phyloP scores from a whole-genome alignment of 2,888 invertebrate genomes.

The Parnassius smintheus region DNA sequence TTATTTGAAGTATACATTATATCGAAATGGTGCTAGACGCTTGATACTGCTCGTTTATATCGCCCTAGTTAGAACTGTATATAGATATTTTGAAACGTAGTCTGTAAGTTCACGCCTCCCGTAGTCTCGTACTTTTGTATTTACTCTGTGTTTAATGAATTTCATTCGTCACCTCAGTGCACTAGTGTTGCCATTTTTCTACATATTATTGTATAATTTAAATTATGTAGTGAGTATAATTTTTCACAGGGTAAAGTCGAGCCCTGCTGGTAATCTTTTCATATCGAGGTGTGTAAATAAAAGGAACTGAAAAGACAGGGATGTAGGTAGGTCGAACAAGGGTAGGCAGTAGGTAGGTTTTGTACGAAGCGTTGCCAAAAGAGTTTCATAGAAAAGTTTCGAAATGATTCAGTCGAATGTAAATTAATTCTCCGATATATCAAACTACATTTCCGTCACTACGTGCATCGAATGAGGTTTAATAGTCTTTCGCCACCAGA shows the following conservation, averaged over 20 bases:
- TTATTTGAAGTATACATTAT: constrained; percentile 70
- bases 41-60: constrained; percentile 65
- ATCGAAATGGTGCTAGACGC: constrained; percentile 80
- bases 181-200: constrained; percentile 59
- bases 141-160: constrained; percentile 31
- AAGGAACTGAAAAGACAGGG: constrained; percentile 75
- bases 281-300: constrained; percentile 56
- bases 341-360: constrained; percentile 67
- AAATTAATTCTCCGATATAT: constrained; percentile 1
- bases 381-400: constrained; percentile 52
- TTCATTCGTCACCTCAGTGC: constrained; percentile 48
- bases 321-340: constrained; percentile 62
- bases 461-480: background rate
- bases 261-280: constrained; percentile 54
- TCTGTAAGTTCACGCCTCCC: constrained; percentile 35
- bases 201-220: constrained; percentile 32
- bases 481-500: too few relatives aligned
- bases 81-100: constrained; percentile 49
- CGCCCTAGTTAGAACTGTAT: constrained; percentile 61
- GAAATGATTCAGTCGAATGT: constrained; percentile 45
- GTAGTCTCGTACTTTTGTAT: background rate
- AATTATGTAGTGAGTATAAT: constrained; percentile 45
- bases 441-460: background rate
- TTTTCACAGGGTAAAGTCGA: constrained; percentile 59
- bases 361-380: constrained; percentile 64